These are phyloP conservation scores for Xanthorhoe spadicearia DNA, from an alignment of 2,888 invertebrate genomes.

Conservation along the genomic window DNA sequence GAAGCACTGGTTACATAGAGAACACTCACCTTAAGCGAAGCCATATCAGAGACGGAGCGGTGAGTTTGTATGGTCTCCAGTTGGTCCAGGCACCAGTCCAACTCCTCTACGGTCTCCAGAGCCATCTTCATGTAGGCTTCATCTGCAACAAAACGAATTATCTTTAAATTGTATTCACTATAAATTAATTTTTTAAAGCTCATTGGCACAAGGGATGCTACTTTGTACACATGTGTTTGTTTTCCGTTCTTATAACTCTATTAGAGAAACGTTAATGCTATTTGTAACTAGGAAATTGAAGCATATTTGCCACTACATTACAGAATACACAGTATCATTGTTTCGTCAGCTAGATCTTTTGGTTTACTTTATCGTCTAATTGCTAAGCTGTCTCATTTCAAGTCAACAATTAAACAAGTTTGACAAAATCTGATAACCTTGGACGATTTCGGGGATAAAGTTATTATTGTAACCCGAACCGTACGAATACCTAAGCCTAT, in stretches of 20 bases:
- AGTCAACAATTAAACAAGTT: constrained; percentile 40
- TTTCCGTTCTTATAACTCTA: too few relatives aligned
- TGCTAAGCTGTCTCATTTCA: constrained; percentile 25
- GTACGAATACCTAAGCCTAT: constrained; percentile 32
- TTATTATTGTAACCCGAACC: constrained; percentile 37
- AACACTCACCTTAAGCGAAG: constrained; percentile 96
- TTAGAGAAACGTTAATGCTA: too few relatives aligned
- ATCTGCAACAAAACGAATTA: constrained; percentile 85
- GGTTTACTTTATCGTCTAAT: constrained; percentile 24
- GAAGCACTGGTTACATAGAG: constrained; percentile 6
- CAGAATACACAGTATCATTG: background rate
- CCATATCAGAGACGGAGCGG: constrained; percentile 99
- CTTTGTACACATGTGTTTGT: too few relatives aligned
- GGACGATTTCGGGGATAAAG: constrained; percentile 27
- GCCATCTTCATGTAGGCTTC: constrained; percentile 97
- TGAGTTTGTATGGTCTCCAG: constrained; percentile 99
- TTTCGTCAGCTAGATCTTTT: background rate
- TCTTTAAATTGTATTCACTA: too few relatives aligned
- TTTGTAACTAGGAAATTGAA: background rate
- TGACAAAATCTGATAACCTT: constrained; percentile 32
- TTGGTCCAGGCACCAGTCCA: constrained; percentile 99
- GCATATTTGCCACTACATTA: background rate
- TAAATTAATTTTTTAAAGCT: too few relatives aligned
- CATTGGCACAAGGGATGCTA: too few relatives aligned
- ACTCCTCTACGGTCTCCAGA: constrained; percentile 98